phyloP scores from a whole-genome alignment of 1,140 invertebrate genomes.

The Branchinecta lynchi region DNA sequence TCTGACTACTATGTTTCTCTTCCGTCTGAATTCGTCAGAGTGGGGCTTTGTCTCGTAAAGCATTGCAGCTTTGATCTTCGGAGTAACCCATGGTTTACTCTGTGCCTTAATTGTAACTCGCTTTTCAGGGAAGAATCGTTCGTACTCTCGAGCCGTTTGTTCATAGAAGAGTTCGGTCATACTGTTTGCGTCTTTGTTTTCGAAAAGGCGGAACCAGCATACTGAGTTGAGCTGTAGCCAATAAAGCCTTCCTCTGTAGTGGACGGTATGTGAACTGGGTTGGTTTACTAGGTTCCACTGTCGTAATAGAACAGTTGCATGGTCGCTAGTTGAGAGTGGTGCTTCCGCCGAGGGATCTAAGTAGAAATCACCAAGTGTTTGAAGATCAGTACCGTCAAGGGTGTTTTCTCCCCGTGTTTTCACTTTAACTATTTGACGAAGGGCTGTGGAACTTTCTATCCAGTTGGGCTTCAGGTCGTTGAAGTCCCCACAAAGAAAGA shows the following conservation, averaged over 20 bases:
- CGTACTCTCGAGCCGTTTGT: too few relatives aligned
- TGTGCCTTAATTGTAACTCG: too few relatives aligned
- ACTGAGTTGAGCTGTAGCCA: constrained; percentile 5
- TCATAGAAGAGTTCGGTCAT: too few relatives aligned
- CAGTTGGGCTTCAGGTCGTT: neutral
- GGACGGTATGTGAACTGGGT: constrained; percentile 4
- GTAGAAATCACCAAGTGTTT: neutral
- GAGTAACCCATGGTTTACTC: constrained; percentile 9
- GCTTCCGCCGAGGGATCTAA: too few relatives aligned
- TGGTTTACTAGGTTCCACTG: too few relatives aligned
- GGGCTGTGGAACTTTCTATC: neutral
- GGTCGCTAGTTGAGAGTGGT: too few relatives aligned
- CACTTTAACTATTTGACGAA: constrained; percentile 10
- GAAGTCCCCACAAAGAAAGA: too few relatives aligned
- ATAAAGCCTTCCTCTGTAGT: neutral
- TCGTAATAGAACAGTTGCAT: too few relatives aligned
- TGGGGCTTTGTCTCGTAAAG: constrained; percentile 5
- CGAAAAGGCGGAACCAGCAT: constrained; percentile 8
- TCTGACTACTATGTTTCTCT: constrained; percentile 9
- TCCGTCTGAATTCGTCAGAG: neutral
- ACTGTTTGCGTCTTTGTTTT: constrained; percentile 3
- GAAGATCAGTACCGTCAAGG: neutral
- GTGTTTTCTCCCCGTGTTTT: constrained; percentile 1
- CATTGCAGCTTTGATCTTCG: neutral
- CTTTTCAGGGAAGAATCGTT: too few relatives aligned